These are phyloP conservation scores for Agrotis ipsilon DNA, from an alignment of 2,888 invertebrate genomes.

Conservation along the genomic window DNA sequence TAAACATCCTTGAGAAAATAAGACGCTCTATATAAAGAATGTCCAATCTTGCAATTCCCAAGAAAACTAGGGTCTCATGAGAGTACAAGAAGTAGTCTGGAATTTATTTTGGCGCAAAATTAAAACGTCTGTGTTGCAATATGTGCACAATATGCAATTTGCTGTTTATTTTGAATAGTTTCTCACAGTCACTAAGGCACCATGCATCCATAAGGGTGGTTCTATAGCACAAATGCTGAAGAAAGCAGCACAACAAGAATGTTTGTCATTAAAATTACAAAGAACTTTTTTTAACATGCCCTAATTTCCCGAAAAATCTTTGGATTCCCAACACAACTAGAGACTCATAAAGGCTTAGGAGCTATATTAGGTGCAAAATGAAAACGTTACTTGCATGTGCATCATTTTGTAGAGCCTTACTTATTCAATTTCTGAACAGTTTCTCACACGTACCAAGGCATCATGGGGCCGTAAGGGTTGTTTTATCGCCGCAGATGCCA, in stretches of 20 bases:
- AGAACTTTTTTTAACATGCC: neutral
- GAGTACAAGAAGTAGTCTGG: conserved; percentile 4
- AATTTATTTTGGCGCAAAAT: neutral
- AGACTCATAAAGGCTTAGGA: conserved; percentile 2
- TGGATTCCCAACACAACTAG: conserved; percentile 21
- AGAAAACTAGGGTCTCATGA: conserved; percentile 21
- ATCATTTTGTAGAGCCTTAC: neutral
- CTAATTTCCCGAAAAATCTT: neutral
- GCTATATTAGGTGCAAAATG: neutral
- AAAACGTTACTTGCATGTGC: neutral
- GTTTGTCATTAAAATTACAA: neutral
- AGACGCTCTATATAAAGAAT: neutral
- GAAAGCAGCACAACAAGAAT: neutral
- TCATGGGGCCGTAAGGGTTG: conserved; percentile 14
- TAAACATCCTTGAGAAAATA: neutral
- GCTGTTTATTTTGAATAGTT: conserved; percentile 17
- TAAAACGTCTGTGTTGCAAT: neutral
- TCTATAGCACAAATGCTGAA: conserved; percentile 7
- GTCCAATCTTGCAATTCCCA: conserved; percentile 13
- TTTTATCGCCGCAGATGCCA: conserved; percentile 6
- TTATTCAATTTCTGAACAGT: neutral
- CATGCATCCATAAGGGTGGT: conserved; percentile 17
- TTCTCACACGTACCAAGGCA: conserved; percentile 40
- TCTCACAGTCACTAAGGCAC: conserved; percentile 37
- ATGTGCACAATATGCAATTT: neutral